Conservation (phyloP, 2,113 vertebrate genomes). For the Ailuropoda melanoleuca region DNA sequence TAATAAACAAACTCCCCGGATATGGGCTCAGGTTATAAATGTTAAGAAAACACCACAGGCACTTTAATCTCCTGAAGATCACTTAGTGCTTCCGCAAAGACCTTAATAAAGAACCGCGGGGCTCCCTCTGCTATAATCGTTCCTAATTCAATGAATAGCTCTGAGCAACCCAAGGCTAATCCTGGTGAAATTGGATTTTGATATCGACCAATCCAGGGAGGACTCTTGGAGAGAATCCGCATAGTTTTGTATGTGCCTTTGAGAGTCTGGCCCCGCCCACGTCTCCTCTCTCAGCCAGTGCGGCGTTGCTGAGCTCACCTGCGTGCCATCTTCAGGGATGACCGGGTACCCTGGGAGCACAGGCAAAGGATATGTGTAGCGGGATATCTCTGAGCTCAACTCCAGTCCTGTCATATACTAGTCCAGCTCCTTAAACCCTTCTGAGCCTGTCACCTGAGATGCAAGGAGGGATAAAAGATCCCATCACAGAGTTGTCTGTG, state of each 20-base stretch:
- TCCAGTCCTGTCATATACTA: no score
- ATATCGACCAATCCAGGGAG: slow-evolving; percentile 76
- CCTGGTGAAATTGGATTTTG: slow-evolving; percentile 83
- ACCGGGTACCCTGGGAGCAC: not conserved
- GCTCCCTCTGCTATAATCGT: slow-evolving; percentile 79
- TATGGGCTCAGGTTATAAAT: slow-evolving; percentile 46
- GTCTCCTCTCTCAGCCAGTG: not conserved
- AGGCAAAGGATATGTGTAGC: not conserved
- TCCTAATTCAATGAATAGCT: slow-evolving; percentile 82
- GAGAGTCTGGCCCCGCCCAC: not conserved
- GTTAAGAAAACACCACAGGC: slow-evolving; percentile 74
- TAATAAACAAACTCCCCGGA: slow-evolving; percentile 72
- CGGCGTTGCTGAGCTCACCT: not conserved
- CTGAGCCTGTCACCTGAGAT: not conserved
- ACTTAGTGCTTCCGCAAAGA: slow-evolving; percentile 75
- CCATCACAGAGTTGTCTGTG: not conserved
- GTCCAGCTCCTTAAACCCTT: not conserved
- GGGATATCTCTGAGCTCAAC: not conserved
- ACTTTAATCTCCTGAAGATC: slow-evolving; percentile 76
- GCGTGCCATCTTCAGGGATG: not conserved
- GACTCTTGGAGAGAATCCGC: slow-evolving; percentile 60
- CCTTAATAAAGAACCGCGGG: slow-evolving; percentile 79
- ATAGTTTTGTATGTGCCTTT: not conserved
- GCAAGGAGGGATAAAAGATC: not conserved
- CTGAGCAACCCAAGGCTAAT: slow-evolving; percentile 81